Percentiles rank a stretch among this genome's conserved stretches.
Evolutionary conservation across 2,113 vertebrate species (phyloP).

Genomic region (Phylloscopus trochiloides): DNA sequence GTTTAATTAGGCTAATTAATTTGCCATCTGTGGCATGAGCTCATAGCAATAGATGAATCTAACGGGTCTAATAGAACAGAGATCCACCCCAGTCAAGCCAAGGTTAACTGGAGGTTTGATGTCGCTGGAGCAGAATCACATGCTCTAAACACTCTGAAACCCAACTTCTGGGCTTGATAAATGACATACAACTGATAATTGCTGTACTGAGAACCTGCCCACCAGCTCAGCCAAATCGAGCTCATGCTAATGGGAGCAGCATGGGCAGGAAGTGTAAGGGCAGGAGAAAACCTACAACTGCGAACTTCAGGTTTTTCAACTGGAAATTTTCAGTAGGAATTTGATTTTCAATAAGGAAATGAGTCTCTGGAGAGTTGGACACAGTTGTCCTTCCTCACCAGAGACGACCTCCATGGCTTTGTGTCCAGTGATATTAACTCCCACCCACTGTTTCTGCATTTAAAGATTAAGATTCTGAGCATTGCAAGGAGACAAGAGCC

Average conservation of each 20-base stretch:
- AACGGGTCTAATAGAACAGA: rapidly evolving
- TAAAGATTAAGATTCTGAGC: neutral
- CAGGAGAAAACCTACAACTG: neutral
- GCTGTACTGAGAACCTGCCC: neutral
- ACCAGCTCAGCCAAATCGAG: neutral
- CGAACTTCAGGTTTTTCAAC: neutral
- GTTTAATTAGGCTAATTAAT: neutral
- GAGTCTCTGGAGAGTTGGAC: neutral
- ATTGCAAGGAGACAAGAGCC: neutral
- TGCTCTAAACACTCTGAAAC: neutral
- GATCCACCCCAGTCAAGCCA: neutral
- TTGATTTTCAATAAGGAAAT: neutral
- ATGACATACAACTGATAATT: neutral
- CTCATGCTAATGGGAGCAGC: rapidly evolving
- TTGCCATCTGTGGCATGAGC: rapidly evolving
- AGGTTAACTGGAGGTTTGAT: neutral
- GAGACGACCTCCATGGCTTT: neutral
- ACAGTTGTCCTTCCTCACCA: neutral
- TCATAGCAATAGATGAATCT: neutral
- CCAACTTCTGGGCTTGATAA: neutral
- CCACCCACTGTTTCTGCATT: neutral
- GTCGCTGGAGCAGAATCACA: rapidly evolving
- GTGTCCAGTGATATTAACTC: neutral
- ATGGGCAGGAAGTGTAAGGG: rapidly evolving
- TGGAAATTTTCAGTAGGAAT: neutral